Base-by-base conservation (phyloP, 2,113 vertebrate genomes). In the Tylochromis polylepis region DNA sequence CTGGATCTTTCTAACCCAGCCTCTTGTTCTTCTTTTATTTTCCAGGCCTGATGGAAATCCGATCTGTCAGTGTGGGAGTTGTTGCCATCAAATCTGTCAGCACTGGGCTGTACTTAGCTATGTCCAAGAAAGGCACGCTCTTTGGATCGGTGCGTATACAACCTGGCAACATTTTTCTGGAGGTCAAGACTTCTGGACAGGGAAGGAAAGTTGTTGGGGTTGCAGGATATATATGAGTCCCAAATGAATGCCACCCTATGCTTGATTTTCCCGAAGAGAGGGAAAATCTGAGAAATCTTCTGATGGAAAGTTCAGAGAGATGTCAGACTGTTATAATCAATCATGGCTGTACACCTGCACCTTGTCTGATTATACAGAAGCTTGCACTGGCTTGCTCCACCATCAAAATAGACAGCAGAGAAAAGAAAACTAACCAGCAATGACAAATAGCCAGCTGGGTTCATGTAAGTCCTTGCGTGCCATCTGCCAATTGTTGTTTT, bases 51-150 rank as follows among this genome's bases (percentile, higher is more conserved):
- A 96, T 98, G 78, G 98, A 99, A 97, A 98, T 99, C 94, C 97
- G 97, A 92, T 98, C 98, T 1, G 97, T 98, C 94, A 97, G 93
- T 34, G 97, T 98, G 84, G 98, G 98, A 77, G 95, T 98, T 2
- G 97, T 99, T 91, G 98, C 95, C 93, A 98, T 99, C 96, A 97
- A 97, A 93, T 97, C 98, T 2, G 96, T 98, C 95, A 96, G 97
- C 96, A 98, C 96, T 0, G 97, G 98, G 90, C 97, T 98, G 96
- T 99, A 97, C 88, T 95, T 99, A 95, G 98, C 98, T 85, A 99
- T 99, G 98, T 97, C 97, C 95, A 97, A 96, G 95, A 96, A 87
- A 93, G 98, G 98, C 92, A 97, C 94, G 16, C 97, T 98, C 92
- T 98, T 98, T 22, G 97, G 98, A 94, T 98, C 97, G 97, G 98